These are phyloP conservation scores for Lasioglossum marginatum DNA, from an alignment of 2,888 invertebrate genomes.

Conservation along the genomic window DNA sequence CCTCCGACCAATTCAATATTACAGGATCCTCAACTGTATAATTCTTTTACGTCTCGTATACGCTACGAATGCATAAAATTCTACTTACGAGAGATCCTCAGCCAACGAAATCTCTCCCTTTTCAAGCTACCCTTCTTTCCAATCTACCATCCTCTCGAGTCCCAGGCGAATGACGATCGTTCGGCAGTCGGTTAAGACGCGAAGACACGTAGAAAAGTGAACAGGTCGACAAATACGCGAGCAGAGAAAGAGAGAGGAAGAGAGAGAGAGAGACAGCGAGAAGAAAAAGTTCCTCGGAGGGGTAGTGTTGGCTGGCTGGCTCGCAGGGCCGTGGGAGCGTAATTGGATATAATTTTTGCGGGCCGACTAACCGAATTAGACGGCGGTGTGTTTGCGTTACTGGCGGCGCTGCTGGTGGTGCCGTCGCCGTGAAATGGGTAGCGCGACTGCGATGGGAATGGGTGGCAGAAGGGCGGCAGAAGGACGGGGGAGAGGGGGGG, in stretches of 20 bases:
- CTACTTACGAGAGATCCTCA: neutral
- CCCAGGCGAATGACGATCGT: neutral
- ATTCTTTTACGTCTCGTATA: neutral
- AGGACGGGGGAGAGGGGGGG: slow-evolving; percentile 51
- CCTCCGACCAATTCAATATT: neutral
- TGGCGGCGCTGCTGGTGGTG: slow-evolving; percentile 61
- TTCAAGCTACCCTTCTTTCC: neutral
- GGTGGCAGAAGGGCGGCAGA: slow-evolving; percentile 30
- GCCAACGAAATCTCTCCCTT: neutral
- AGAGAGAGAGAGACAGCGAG: slow-evolving; percentile 1
- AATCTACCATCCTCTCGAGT: neutral
- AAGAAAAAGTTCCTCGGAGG: slow-evolving; percentile 53
- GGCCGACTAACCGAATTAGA: slow-evolving; percentile 78
- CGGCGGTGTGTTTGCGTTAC: slow-evolving; percentile 75
- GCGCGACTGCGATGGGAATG: slow-evolving; percentile 45
- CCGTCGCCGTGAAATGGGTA: slow-evolving; percentile 55
- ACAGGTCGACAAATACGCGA: slow-evolving; percentile 54
- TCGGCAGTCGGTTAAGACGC: slow-evolving; percentile 10
- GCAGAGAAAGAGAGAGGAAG: neutral
- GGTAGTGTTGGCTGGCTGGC: slow-evolving; percentile 54
- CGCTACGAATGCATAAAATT: neutral
- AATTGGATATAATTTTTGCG: slow-evolving; percentile 81
- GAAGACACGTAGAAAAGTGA: slow-evolving; percentile 43
- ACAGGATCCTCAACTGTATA: neutral
- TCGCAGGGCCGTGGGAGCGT: slow-evolving; percentile 70